Evolutionary conservation across 2,888 invertebrate genomes (phyloP), one percentile per base, ranked within the genome.

Genomic region (Piscicola geometra): DNA sequence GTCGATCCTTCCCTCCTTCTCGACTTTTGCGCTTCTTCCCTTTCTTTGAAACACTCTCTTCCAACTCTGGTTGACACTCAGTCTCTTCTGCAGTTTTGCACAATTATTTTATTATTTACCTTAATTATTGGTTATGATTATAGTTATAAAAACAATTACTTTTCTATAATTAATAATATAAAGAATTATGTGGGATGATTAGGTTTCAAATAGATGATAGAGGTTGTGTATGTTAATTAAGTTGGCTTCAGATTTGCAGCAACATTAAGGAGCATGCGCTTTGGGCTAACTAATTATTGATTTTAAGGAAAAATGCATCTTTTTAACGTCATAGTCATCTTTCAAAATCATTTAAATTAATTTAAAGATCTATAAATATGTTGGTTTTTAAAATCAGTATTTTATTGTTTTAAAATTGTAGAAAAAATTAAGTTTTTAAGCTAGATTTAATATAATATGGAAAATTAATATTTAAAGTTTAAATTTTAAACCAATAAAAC

Each of bases 251-350:
- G 60, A 56, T 56, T 18, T 25, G 60, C 60, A 25, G 60, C 60
- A 56, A 56, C 60, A n/a, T n/a, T 25, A n/a, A 56, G n/a, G n/a
- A 56, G n/a, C 60, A 56, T 56, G 60, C 60, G 60, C 60, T 56
- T 56, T 56, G 60, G 60, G 60, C 60, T 56, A 56, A 56, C 60
- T 56, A 56, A 56, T 56, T 56, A 56, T 56, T 56, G 60, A 56
- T 56, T 56, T 56, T 56, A 18, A 18, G 21, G 50, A 21, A 47
- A 47, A 47, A 15, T 21, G 50, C 50, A 47, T 47, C 21, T 47
- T 47, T 47, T 47, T 47, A 21, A 47, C 50, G 9, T 47, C 50
- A 47, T 15, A 47, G 21, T 21, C 9, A 21, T 47, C 50, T 47
- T 47, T 47, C 21, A 15, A 21, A 15, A 47, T n/a, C n/a, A n/a